Percentiles rank a stretch among this genome's conserved stretches.
Conservation (phyloP, 2,113 vertebrate genomes). For the Cyrtonyx montezumae region DNA sequence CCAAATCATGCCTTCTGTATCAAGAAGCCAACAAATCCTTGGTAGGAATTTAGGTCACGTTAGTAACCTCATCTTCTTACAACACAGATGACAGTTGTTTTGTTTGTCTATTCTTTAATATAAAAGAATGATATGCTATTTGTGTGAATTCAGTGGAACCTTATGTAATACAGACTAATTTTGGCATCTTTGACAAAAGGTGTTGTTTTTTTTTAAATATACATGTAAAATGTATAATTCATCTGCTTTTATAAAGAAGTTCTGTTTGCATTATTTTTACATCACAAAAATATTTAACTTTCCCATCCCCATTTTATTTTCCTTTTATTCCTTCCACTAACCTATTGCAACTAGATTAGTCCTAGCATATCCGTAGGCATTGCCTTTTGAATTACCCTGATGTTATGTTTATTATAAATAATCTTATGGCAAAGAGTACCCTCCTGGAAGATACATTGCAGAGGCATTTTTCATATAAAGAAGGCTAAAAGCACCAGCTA, state of each 20-base stretch:
- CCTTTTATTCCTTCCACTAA: neutral
- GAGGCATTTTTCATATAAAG: neutral
- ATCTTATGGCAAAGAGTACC: neutral
- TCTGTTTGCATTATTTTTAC: rapidly evolving
- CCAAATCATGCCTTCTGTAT: neutral
- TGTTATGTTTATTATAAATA: neutral
- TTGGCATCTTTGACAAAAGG: neutral
- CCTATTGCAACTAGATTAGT: neutral
- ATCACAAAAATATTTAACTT: neutral
- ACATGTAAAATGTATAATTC: neutral
- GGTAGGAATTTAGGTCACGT: neutral
- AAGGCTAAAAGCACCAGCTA: neutral
- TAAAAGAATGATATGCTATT: neutral
- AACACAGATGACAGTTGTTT: neutral
- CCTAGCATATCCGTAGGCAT: neutral
- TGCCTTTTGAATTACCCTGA: neutral
- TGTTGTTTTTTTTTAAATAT: rapidly evolving
- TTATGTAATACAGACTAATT: neutral
- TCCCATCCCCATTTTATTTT: neutral
- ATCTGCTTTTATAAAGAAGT: neutral
- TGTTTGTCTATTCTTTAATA: neutral
- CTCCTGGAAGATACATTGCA: neutral
- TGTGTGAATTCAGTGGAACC: neutral
- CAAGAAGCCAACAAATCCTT: neutral
- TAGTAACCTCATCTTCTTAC: neutral